Evolutionary conservation across 1,140 invertebrate species (phyloP), one percentile per base, ranked within the genome.

Genomic region (Cherax quadricarinatus): DNA sequence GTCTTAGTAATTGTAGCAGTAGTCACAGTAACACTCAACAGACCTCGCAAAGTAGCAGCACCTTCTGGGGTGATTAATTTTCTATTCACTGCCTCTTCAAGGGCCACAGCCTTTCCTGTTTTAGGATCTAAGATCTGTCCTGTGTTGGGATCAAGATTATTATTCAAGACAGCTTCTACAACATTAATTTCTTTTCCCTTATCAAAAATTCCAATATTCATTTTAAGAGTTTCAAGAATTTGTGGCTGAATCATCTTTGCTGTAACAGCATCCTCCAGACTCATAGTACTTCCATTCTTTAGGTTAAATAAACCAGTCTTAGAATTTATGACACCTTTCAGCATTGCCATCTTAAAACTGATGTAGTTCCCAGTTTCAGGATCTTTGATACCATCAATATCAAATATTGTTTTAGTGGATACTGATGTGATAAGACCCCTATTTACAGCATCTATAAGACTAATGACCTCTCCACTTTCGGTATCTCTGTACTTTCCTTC

Each of bases 371-470:
- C 97, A 80, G 97, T 97, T 92, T 97, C 96, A 0, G 97, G 97
- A 95, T 99, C 98, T 94, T 97, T 97, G 94, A 99, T 98, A 89
- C 97, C 98, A 94, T 98, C 98, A 89, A 99, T 98, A 94, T 99
- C 97, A 94, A 99, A 99, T 90, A 98, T 97, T 7, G 97, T 98
- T 95, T 97, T 97, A 94, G 98, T 97, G 16, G 97, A 96, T 5
- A 99, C 97, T 6, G 98, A 97, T 10, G 98, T 97, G 75, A 99
- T 97, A n/a, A 98, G 96, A 70, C 98, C 98, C 93, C 97, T 96
- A 94, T 98, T 97, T 5, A 98, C 97, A 7, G 98, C 98, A 94
- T 98, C 97, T 82, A 94, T 86, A 24, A 99, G 97, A 53, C 96
- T 96, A 18, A 97, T 96, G 30, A 96, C 95, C 95, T 97, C 96